A percentile compares a stretch with the other conserved stretches of the same genome.
These are phyloP conservation scores for Cheilosia scutellata DNA, from an alignment of 2,888 invertebrate species.

Conservation along the genomic window DNA sequence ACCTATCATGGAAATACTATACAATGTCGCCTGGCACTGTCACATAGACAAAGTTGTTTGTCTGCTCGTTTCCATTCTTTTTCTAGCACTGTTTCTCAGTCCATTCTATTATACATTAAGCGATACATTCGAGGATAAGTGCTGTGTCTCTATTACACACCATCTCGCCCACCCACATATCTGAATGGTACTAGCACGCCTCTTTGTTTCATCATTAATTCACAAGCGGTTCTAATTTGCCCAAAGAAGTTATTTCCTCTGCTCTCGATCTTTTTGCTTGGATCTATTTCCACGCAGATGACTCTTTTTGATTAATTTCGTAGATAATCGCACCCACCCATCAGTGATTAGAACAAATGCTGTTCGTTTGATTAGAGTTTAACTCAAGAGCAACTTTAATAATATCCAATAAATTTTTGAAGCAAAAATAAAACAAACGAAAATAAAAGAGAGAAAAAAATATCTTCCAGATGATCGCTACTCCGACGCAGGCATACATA, in stretches of 20 bases:
- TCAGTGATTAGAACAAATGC: conserved; percentile 30
- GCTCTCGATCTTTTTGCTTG: background rate
- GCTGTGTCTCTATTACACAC: conserved; percentile 1
- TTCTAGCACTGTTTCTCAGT: conserved; percentile 9
- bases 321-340: conserved; percentile 15
- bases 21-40: conserved; percentile 20
- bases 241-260: conserved; percentile 20
- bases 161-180: conserved; percentile 10
- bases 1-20: background rate
- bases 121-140: conserved; percentile 25
- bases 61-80: conserved; percentile 17
- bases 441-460: background rate
- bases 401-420: conserved; percentile 43
- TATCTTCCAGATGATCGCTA: conserved; percentile 47
- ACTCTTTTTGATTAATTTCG: conserved; percentile 47
- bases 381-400: conserved; percentile 53
- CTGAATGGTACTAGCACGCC: conserved; percentile 33
- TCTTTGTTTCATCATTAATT: conserved; percentile 60
- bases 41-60: conserved; percentile 6
- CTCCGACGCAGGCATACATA: conserved; percentile 47
- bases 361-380: conserved; percentile 63
- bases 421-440: background rate
- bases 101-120: conserved; percentile 65
- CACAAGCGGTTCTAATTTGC: conserved; percentile 52
- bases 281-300: background rate